These are phyloP conservation scores for Cheilosia impressa DNA, from an alignment of 2,888 invertebrate species.

Conservation along the genomic window DNA sequence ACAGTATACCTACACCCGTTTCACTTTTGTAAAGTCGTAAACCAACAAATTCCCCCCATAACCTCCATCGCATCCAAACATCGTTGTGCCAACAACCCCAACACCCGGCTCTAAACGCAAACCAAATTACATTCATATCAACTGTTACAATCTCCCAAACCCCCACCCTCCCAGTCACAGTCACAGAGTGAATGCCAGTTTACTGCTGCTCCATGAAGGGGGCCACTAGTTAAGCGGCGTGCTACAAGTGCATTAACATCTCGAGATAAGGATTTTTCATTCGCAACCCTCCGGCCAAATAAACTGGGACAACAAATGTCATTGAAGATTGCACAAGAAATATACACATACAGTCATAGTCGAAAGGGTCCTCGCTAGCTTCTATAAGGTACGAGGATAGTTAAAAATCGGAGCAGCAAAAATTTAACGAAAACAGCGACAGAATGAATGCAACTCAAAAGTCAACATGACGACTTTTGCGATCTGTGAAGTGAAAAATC, in stretches of 20 bases:
- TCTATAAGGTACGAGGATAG: slow-evolving; percentile 31
- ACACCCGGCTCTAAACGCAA: slow-evolving; percentile 68
- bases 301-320: slow-evolving; percentile 74
- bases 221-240: slow-evolving; percentile 48
- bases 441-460: slow-evolving; percentile 9
- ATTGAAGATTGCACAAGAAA: slow-evolving; percentile 69
- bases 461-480: slow-evolving; percentile 35
- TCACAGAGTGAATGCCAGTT: slow-evolving; percentile 1
- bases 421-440: slow-evolving; percentile 57
- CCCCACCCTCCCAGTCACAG: not conserved
- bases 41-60: slow-evolving; percentile 32
- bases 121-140: slow-evolving; percentile 74
- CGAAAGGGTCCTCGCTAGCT: slow-evolving; percentile 44
- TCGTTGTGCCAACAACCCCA: slow-evolving; percentile 51
- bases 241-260: slow-evolving; percentile 75
- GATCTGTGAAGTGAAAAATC: slow-evolving; percentile 42
- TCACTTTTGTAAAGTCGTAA: slow-evolving; percentile 66
- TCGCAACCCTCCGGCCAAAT: slow-evolving; percentile 55
- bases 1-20: slow-evolving; percentile 47
- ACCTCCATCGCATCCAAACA: slow-evolving; percentile 3
- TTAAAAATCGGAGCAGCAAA: slow-evolving; percentile 56
- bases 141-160: slow-evolving; percentile 64
- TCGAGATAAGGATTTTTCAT: slow-evolving; percentile 70
- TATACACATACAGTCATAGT: not conserved
- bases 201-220: slow-evolving; percentile 18